A percentile compares a stretch with the other conserved stretches of the same genome.
Conservation (phyloP, 2,113 vertebrate genomes). For the Campylomormyrus tamandua region DNA sequence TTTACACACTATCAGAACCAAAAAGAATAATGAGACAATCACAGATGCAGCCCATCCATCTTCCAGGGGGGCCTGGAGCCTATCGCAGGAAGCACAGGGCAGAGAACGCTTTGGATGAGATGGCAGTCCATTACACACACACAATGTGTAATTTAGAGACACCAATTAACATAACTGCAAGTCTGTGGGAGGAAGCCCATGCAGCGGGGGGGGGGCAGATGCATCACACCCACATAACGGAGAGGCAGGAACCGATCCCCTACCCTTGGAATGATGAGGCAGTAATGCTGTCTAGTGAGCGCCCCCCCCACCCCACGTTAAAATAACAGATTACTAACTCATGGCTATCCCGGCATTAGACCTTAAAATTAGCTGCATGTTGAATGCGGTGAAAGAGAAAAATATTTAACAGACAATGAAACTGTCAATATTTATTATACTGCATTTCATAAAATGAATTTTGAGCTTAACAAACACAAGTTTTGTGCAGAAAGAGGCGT, state of each 20-base stretch:
- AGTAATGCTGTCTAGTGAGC: background rate
- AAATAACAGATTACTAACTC: background rate
- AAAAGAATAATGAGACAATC: background rate
- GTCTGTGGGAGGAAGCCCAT: background rate
- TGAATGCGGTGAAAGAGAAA: background rate
- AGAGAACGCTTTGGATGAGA: background rate
- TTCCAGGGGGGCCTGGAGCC: background rate
- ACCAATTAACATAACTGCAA: background rate
- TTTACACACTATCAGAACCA: background rate
- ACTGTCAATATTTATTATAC: background rate
- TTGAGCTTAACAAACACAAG: background rate
- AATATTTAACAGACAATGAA: background rate
- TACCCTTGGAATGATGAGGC: background rate
- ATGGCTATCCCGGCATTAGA: background rate
- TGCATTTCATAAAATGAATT: background rate
- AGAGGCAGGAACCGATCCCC: background rate
- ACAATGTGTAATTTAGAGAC: background rate
- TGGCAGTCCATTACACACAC: background rate
- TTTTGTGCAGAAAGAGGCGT: background rate
- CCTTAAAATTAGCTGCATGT: background rate
- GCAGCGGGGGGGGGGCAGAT: background rate
- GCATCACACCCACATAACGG: background rate
- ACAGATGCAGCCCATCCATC: background rate
- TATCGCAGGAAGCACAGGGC: background rate
- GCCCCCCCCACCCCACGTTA: too few relatives aligned